phyloP scores from a whole-genome alignment of 2,797 vertebrate species.

The Serranus cabrilla region DNA sequence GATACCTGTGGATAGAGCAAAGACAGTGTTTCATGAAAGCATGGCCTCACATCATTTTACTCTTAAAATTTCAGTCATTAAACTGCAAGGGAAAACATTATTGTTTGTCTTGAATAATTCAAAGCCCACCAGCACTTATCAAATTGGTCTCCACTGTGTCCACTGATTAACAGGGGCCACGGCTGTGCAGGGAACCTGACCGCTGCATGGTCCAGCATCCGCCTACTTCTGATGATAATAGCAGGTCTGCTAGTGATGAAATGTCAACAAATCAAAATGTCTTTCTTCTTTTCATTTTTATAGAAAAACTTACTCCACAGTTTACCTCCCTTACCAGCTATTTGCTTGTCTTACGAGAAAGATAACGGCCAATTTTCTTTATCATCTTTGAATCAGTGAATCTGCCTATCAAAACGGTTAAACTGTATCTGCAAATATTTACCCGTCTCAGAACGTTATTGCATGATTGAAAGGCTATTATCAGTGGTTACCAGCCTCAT shows the following conservation, averaged over 20 bases:
- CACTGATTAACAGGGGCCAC: slow-evolving; percentile 58
- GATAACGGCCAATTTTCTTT: background rate
- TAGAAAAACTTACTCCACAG: background rate
- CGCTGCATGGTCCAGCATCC: slow-evolving; percentile 17
- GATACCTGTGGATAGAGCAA: slow-evolving; percentile 87
- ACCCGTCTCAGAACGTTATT: no score
- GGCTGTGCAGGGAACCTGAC: slow-evolving; percentile 34
- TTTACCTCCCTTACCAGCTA: slow-evolving; percentile 5
- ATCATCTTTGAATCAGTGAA: background rate
- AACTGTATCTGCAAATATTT: slow-evolving; percentile 17
- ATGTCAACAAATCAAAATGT: slow-evolving; percentile 62
- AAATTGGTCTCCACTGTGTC: slow-evolving; percentile 33
- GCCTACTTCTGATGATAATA: slow-evolving; percentile 76
- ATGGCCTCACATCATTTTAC: slow-evolving; percentile 1
- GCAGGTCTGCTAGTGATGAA: slow-evolving; percentile 51
- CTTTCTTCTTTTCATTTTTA: slow-evolving; percentile 14
- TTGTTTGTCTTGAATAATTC: slow-evolving; percentile 30
- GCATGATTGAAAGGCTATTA: no score
- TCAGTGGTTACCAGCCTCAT: no score
- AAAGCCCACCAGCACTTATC: slow-evolving; percentile 29
- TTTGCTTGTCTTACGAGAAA: background rate
- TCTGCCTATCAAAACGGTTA: slow-evolving; percentile 18
- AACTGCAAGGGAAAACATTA: background rate
- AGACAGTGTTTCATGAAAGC: slow-evolving; percentile 47
- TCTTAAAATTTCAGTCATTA: slow-evolving; percentile 13